Percentiles rank a stretch among this genome's conserved stretches.
phyloP scores from a whole-genome alignment of 2,888 invertebrate genomes.

The Vanessa cardui region DNA sequence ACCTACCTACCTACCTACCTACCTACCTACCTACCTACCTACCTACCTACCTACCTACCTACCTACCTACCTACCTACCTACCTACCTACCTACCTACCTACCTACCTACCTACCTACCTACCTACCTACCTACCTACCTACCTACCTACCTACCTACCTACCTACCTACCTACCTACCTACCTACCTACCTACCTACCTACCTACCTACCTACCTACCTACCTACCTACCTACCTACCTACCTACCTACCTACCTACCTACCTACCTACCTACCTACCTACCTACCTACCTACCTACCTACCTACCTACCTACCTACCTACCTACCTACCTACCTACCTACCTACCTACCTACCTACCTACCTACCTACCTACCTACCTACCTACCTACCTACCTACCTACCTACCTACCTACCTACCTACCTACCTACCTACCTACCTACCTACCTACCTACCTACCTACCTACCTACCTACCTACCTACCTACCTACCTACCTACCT shows the following conservation, averaged over 20 bases:
- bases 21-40: too few relatives aligned
- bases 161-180: not conserved
- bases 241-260: constrained; percentile 1
- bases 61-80: constrained; percentile 11
- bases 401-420: constrained; percentile 28
- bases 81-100: constrained; percentile 18
- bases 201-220: constrained; percentile 1
- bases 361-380: constrained; percentile 1
- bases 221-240: constrained; percentile 1
- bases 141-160: constrained; percentile 1
- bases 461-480: constrained; percentile 21
- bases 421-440: constrained; percentile 11
- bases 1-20: too few relatives aligned
- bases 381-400: constrained; percentile 1
- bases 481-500: too few relatives aligned
- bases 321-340: constrained; percentile 1
- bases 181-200: not conserved
- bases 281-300: constrained; percentile 1
- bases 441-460: constrained; percentile 25
- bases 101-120: constrained; percentile 4
- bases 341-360: constrained; percentile 1
- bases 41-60: too few relatives aligned
- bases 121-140: constrained; percentile 26
- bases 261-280: constrained; percentile 1
- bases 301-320: constrained; percentile 1